A percentile compares a stretch with the other conserved stretches of the same genome.
phyloP scores from a whole-genome alignment of 2,797 vertebrate genomes.

The Rhincodon typus region DNA sequence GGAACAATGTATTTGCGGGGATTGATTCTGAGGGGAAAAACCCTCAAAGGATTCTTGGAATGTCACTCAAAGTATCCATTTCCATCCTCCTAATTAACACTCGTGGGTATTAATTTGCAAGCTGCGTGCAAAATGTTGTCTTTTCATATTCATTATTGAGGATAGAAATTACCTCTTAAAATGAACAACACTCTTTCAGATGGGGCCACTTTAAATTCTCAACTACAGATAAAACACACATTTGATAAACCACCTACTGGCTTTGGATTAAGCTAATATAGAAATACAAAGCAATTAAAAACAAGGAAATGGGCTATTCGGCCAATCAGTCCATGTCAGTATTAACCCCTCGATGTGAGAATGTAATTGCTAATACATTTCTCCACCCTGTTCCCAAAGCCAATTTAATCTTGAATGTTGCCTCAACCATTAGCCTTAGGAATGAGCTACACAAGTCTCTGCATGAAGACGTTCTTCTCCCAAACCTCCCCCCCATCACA shows the following conservation, averaged over 20 bases:
- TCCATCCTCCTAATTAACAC: constrained; percentile 33
- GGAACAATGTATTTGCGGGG: neutral
- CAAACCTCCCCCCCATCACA: too few species aligned
- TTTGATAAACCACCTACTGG: neutral
- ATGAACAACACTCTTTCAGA: neutral
- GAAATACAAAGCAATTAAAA: neutral
- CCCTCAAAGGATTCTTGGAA: constrained; percentile 26
- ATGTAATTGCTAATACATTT: neutral
- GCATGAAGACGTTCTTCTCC: neutral
- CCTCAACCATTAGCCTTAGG: neutral
- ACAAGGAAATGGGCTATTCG: neutral
- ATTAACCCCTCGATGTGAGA: neutral
- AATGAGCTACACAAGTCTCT: neutral
- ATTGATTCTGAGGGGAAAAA: neutral
- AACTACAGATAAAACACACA: neutral
- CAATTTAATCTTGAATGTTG: neutral
- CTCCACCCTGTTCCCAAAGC: neutral
- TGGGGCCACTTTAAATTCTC: neutral
- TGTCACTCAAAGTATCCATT: constrained; percentile 27
- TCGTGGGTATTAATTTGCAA: constrained; percentile 26
- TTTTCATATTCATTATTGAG: constrained; percentile 1
- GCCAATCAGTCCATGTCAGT: neutral
- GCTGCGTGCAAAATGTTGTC: neutral
- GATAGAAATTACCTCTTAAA: neutral
- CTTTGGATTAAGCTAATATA: neutral